A percentile compares a stretch with the other conserved stretches of the same genome.
phyloP scores from a whole-genome alignment of 2,888 invertebrate species.

The Sphaerophoria taeniata region DNA sequence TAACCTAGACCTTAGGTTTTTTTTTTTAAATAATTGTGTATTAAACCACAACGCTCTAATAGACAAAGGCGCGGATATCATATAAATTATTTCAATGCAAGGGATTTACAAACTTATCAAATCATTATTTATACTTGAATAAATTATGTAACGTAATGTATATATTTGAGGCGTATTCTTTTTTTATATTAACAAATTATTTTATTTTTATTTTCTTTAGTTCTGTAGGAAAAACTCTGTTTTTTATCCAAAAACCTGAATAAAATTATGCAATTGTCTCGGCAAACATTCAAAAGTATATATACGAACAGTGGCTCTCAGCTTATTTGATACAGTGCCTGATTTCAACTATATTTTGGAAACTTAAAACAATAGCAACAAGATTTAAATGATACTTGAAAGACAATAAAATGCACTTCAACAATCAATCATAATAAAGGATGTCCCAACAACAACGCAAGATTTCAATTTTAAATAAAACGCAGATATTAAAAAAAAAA shows the following conservation, averaged over 20 bases:
- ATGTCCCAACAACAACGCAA: no score
- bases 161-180: conserved; percentile 58
- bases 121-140: conserved; percentile 70
- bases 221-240: conserved; percentile 48
- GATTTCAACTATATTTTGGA: no score
- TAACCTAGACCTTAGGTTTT: background rate
- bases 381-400: no score
- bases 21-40: conserved; percentile 1
- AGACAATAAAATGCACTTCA: no score
- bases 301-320: background rate
- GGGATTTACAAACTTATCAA: conserved; percentile 71
- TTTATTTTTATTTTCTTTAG: conserved; percentile 50
- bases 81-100: conserved; percentile 69
- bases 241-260: conserved; percentile 37
- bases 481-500: no score
- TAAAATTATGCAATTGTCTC: conserved; percentile 34
- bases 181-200: conserved; percentile 48
- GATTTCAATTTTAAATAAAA: no score
- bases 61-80: conserved; percentile 26
- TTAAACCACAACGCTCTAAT: conserved; percentile 10
- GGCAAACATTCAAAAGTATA: conserved; percentile 42
- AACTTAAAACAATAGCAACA: no score
- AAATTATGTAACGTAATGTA: conserved; percentile 52
- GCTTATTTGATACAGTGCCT: no score
- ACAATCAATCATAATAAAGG: no score